Conservation (phyloP, 2,888 invertebrate species). For the Abscondita cerata region DNA sequence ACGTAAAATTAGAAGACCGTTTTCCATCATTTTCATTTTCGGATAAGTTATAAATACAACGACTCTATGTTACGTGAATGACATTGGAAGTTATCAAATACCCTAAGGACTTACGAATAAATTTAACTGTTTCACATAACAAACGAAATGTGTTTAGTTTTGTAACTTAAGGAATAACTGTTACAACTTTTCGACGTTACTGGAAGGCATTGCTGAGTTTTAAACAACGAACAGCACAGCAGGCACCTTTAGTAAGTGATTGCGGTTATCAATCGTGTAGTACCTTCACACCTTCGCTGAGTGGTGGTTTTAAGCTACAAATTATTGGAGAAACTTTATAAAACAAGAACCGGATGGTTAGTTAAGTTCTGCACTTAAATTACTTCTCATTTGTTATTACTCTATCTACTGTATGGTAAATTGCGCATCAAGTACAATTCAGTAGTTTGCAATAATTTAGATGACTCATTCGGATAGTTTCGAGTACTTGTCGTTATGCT, state of each 20-base stretch:
- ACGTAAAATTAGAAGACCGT: too few species aligned
- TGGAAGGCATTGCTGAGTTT: slow-evolving; percentile 1
- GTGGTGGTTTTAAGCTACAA: slow-evolving; percentile 11
- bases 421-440: slow-evolving; percentile 5
- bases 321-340: slow-evolving; percentile 11
- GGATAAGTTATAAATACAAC: too few species aligned
- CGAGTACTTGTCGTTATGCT: slow-evolving; percentile 1
- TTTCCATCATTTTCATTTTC: too few species aligned
- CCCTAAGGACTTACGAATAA: too few species aligned
- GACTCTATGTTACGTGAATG: too few species aligned
- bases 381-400: slow-evolving; percentile 6
- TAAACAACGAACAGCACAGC: slow-evolving; percentile 6
- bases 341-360: slow-evolving; percentile 7
- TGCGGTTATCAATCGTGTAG: slow-evolving; percentile 11
- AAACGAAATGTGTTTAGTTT: slow-evolving; percentile 1
- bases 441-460: slow-evolving; percentile 4
- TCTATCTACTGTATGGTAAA: slow-evolving; percentile 7
- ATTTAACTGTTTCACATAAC: background rate
- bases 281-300: slow-evolving; percentile 8
- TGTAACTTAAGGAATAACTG: slow-evolving; percentile 4
- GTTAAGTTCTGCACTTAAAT: slow-evolving; percentile 2
- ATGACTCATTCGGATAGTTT: slow-evolving; percentile 4
- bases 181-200: slow-evolving; percentile 2
- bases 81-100: too few species aligned
- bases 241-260: slow-evolving; percentile 9